A percentile compares a stretch with the other conserved stretches of the same genome.
Evolutionary conservation across 2,113 vertebrate genomes (phyloP).

Genomic region (Nycticryphes semicollaris): DNA sequence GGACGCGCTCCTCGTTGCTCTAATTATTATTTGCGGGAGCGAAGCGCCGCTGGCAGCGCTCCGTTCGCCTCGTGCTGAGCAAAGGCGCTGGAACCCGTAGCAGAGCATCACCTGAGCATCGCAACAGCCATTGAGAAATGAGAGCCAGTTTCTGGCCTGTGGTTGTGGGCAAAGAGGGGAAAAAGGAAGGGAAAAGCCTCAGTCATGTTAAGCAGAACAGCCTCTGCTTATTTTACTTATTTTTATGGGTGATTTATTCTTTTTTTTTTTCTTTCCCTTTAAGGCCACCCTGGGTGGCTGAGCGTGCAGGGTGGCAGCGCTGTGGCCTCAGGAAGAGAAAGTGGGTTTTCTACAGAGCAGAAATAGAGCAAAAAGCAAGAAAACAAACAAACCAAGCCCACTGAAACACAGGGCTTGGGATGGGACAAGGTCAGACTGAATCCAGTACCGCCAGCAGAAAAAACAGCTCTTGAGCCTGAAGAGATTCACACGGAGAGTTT

Average conservation of each 20-base stretch:
- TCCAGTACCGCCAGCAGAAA: rapidly evolving
- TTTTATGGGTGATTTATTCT: not conserved
- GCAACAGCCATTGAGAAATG: rapidly evolving
- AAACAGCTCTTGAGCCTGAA: not conserved
- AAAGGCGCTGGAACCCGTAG: not conserved
- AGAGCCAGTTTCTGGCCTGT: not conserved
- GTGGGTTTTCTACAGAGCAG: not conserved
- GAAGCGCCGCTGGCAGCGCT: rapidly evolving
- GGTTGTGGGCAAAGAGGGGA: not conserved
- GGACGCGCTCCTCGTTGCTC: rapidly evolving
- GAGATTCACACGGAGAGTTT: rapidly evolving
- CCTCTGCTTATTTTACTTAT: not conserved
- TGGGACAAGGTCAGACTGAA: not conserved
- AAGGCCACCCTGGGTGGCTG: not conserved
- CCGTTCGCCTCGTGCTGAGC: not conserved
- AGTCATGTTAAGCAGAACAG: not conserved
- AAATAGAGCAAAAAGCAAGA: not conserved
- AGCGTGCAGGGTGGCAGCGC: rapidly evolving
- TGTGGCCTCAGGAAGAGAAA: not conserved
- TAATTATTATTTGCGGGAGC: not conserved
- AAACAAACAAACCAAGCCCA: not conserved
- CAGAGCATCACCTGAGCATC: not conserved
- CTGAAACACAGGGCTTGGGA: rapidly evolving
- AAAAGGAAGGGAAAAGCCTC: not conserved
- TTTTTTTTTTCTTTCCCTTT: not conserved